Evolutionary conservation across 1,140 invertebrate genomes (phyloP), one percentile per base, ranked within the genome.

Genomic region (Drosophila nannoptera): DNA sequence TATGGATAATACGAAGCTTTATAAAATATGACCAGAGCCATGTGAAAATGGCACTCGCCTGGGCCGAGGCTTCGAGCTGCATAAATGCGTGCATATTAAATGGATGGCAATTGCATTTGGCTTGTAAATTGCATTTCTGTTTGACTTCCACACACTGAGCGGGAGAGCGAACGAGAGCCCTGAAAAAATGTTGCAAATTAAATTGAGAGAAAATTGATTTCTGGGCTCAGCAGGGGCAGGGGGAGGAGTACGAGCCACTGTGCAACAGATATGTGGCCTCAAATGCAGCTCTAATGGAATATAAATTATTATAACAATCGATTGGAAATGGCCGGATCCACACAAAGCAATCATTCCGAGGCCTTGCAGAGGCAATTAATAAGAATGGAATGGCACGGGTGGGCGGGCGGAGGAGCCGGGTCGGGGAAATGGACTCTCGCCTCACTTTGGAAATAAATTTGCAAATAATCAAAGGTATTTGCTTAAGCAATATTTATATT

Each of bases 81-180:
- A 48, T 48, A 59, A 12, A 49, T n/a, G 52, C 52, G 61, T 69
- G n/a, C 61, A 65, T 69, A 58, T 65, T 69, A 69, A 69, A 69
- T 67, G 62, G 14, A 54, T 55, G 69, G 63, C 69, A 71, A 71
- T 69, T 69, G 67, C 68, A 70, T 65, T 59, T 64, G 54, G 36
- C 62, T 58, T 59, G 56, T 54, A 71, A 71, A 71, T 70, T 70
- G 49, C 68, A 70, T 67, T 71, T 61, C 50, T 67, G 55, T 71
- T 67, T 71, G 69, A 61, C 69, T 61, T 42, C 31, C 36, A 45
- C 31, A 48, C 48, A 59, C 65, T 58, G 33, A 62, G 22, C 16
- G 48, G 33, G 38, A 53, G n/a, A 49, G 40, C 2, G 36, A 38
- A 9, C 8, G 12, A 42, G 12, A 14, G 40, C n/a, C 5, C 1